Evolutionary conservation across 2,797 vertebrate species (phyloP).

Genomic region (Furcifer pardalis): DNA sequence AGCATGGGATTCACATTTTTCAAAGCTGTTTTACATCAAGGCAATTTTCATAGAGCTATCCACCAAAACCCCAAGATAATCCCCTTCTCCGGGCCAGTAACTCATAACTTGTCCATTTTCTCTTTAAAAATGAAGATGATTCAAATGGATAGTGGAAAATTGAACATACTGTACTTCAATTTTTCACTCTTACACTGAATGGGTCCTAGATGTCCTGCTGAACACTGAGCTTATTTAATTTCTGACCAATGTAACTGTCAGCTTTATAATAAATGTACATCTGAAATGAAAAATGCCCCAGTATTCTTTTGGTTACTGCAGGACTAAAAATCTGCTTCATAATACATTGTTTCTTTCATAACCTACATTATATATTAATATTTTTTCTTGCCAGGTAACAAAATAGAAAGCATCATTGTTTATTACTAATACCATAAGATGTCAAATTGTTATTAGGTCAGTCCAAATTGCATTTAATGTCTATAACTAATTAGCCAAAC

Average conservation of each 20-base stretch:
- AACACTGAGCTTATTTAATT: neutral
- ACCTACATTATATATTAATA: neutral
- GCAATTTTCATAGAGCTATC: neutral
- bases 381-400: neutral
- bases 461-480: conserved; percentile 9
- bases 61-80: neutral
- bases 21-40: neutral
- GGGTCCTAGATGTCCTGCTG: neutral
- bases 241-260: neutral
- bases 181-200: neutral
- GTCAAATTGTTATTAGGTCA: neutral
- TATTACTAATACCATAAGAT: neutral
- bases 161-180: neutral
- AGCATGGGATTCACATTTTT: neutral
- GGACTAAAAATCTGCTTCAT: neutral
- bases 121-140: neutral
- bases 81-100: neutral
- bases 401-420: neutral
- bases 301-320: neutral
- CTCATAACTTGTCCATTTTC: neutral
- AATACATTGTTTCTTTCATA: neutral
- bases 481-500: neutral
- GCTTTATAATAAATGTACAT: neutral
- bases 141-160: neutral
- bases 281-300: neutral